Conservation (phyloP, 2,888 invertebrate species). For the Chymomyza fuscimana region DNA sequence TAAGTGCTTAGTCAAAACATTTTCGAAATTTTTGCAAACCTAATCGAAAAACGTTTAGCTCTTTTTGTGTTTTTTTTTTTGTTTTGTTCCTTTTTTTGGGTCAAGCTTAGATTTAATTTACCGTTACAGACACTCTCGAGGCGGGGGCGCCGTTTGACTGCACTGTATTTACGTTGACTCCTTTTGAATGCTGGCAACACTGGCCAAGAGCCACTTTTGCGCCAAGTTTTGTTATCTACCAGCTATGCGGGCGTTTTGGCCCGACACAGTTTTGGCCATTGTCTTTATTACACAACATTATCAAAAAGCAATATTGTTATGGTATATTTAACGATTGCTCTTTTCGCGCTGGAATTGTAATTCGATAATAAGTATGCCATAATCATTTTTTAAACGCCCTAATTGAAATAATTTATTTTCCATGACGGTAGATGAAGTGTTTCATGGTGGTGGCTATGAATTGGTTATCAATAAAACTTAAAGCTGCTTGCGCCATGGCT, state of each 20-base stretch:
- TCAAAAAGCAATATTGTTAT: slow-evolving; percentile 47
- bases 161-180: slow-evolving; percentile 7
- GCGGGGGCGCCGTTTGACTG: slow-evolving; percentile 44
- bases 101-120: slow-evolving; percentile 71
- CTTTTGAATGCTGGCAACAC: slow-evolving; percentile 13
- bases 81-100: slow-evolving; percentile 47
- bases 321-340: slow-evolving; percentile 48
- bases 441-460: slow-evolving; percentile 24
- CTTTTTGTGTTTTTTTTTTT: slow-evolving; percentile 18
- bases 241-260: not conserved
- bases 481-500: not conserved
- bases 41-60: slow-evolving; percentile 37
- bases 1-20: slow-evolving; percentile 65
- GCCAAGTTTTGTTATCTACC: slow-evolving; percentile 26
- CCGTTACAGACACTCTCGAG: slow-evolving; percentile 31
- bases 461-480: not conserved
- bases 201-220: slow-evolving; percentile 14
- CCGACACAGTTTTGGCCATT: slow-evolving; percentile 46
- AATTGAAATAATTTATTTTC: slow-evolving; percentile 66
- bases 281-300: slow-evolving; percentile 68
- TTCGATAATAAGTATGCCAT: slow-evolving; percentile 65
- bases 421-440: slow-evolving; percentile 32
- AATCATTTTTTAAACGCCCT: slow-evolving; percentile 71
- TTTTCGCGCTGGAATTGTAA: slow-evolving; percentile 58
- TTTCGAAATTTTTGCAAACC: slow-evolving; percentile 49